Evolutionary conservation across 2,113 vertebrate genomes (phyloP).

Genomic region (Cariama cristata): DNA sequence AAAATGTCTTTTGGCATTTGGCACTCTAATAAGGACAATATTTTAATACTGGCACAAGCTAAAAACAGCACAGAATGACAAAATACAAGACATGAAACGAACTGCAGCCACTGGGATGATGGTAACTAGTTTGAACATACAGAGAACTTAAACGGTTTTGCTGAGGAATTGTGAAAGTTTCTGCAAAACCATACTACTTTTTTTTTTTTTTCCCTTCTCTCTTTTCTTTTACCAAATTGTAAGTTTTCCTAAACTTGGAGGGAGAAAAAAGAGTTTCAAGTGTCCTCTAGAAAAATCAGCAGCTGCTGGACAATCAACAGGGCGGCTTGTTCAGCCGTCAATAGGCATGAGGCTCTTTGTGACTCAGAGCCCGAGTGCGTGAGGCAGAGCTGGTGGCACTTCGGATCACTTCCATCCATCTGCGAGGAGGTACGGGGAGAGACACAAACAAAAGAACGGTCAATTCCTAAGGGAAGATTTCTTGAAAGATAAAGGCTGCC

Average conservation of each 20-base stretch:
- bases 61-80: slow-evolving; percentile 68
- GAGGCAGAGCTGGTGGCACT: slow-evolving; percentile 91
- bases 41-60: slow-evolving; percentile 82
- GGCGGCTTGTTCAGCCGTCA: slow-evolving; percentile 68
- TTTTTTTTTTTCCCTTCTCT: background rate
- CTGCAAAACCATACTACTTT: slow-evolving; percentile 29
- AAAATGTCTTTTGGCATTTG: slow-evolving; percentile 76
- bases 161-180: slow-evolving; percentile 21
- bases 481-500: fast-evolving
- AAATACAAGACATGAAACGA: slow-evolving; percentile 55
- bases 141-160: slow-evolving; percentile 39
- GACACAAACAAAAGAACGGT: background rate
- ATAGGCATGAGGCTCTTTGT: slow-evolving; percentile 86
- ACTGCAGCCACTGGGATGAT: slow-evolving; percentile 34
- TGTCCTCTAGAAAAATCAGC: slow-evolving; percentile 68
- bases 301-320: background rate
- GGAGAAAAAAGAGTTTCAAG: slow-evolving; percentile 58
- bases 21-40: slow-evolving; percentile 75
- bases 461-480: background rate
- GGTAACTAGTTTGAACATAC: background rate
- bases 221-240: slow-evolving; percentile 48
- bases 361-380: slow-evolving; percentile 80
- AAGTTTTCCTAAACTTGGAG: slow-evolving; percentile 53
- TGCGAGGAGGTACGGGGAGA: slow-evolving; percentile 47
- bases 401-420: slow-evolving; percentile 99